Conservation (phyloP, 2,797 vertebrate species). For the Pseudomugil tenellus region DNA sequence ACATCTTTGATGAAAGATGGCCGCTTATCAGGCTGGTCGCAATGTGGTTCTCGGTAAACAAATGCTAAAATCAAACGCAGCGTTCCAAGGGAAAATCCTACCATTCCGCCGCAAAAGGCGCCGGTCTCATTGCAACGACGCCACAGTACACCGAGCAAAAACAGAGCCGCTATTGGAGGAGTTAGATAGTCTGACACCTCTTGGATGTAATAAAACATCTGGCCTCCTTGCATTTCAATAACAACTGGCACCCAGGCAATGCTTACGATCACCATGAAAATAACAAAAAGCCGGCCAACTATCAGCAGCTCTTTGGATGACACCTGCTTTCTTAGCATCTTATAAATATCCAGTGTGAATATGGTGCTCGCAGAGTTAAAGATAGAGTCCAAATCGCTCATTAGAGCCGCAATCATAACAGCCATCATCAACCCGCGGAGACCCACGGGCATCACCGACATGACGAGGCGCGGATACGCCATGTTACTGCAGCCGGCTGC, state of each 20-base stretch:
- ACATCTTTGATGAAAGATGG: conserved; percentile 89
- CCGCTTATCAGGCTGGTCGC: conserved; percentile 88
- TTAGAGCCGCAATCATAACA: conserved; percentile 96
- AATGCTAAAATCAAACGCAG: conserved; percentile 88
- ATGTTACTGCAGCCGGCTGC: conserved; percentile 93
- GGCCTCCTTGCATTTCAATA: conserved; percentile 95
- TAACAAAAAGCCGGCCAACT: conserved; percentile 90
- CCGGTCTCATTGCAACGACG: conserved; percentile 94
- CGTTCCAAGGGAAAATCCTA: conserved; percentile 87
- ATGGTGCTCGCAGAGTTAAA: conserved; percentile 98
- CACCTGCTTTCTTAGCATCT: conserved; percentile 81
- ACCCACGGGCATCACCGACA: conserved; percentile 91
- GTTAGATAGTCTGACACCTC: conserved; percentile 94
- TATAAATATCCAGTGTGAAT: conserved; percentile 95
- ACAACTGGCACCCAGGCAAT: conserved; percentile 97
- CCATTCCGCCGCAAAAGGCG: conserved; percentile 92
- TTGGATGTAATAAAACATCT: conserved; percentile 97
- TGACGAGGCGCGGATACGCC: conserved; percentile 93
- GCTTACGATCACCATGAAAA: conserved; percentile 93
- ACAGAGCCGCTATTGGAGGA: conserved; percentile 93
- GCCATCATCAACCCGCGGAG: conserved; percentile 97
- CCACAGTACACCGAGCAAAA: conserved; percentile 93
- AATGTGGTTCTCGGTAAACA: conserved; percentile 89
- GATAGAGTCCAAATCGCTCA: conserved; percentile 97
- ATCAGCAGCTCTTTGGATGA: conserved; percentile 90